phyloP scores from a whole-genome alignment of 1,140 invertebrate species.

The Steinernema feltiae region DNA sequence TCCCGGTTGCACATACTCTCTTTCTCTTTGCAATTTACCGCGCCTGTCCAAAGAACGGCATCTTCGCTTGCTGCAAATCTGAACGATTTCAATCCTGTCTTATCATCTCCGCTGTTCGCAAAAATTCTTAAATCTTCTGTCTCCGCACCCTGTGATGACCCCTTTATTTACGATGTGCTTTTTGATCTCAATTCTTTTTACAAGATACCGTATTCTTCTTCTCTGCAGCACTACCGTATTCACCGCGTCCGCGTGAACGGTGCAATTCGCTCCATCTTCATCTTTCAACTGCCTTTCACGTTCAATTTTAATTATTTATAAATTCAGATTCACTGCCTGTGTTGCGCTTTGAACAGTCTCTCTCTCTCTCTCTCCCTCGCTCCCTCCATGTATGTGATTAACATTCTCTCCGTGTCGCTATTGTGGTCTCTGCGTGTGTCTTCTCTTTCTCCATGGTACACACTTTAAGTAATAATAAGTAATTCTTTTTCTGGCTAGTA shows the following conservation, averaged over 20 bases:
- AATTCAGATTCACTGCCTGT: neutral
- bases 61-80: slow-evolving; percentile 1
- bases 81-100: neutral
- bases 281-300: slow-evolving; percentile 10
- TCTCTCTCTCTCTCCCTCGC: too few relatives aligned
- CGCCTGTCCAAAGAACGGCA: neutral
- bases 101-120: slow-evolving; percentile 3
- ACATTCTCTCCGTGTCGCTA: neutral
- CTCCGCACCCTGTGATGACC: slow-evolving; percentile 3
- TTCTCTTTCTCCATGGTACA: neutral
- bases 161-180: slow-evolving; percentile 5
- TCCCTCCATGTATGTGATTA: neutral
- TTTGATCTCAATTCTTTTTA: slow-evolving; percentile 3
- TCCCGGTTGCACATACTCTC: neutral
- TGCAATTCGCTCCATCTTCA: neutral
- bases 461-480: too few relatives aligned
- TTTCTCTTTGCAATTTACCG: neutral
- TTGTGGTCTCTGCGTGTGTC: neutral
- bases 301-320: neutral
- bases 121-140: neutral
- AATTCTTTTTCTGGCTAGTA: neutral
- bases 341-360: neutral
- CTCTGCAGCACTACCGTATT: neutral
- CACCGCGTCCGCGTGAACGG: neutral
- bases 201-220: neutral